These are phyloP conservation scores for Spilosoma lubricipeda DNA, from an alignment of 2,888 invertebrate species.

Conservation along the genomic window DNA sequence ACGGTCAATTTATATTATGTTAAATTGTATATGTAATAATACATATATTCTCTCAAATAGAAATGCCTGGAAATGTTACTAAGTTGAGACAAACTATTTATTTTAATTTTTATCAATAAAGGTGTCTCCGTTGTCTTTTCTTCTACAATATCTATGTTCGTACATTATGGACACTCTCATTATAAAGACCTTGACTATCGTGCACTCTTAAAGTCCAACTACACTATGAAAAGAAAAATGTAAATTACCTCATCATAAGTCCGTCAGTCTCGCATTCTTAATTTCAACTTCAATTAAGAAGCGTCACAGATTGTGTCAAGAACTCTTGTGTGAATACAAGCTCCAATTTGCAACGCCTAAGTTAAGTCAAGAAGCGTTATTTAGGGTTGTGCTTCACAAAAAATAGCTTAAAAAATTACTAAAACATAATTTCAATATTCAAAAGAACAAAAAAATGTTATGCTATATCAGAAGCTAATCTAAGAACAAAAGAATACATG, in stretches of 20 bases:
- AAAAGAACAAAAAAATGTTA: neutral
- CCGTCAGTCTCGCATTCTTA: slow-evolving; percentile 17
- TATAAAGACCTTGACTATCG: neutral
- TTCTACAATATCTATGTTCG: neutral
- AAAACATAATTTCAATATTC: neutral
- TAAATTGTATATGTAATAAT: too few species aligned
- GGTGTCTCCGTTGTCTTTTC: neutral
- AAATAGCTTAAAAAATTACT: neutral
- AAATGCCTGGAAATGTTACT: too few species aligned
- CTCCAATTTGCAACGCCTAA: slow-evolving; percentile 69
- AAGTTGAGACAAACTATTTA: too few species aligned
- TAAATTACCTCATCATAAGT: slow-evolving; percentile 3
- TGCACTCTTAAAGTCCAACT: neutral
- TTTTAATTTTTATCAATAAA: too few species aligned
- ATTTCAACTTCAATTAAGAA: slow-evolving; percentile 65
- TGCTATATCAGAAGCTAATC: neutral
- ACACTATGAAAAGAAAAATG: neutral
- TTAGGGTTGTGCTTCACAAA: slow-evolving; percentile 50
- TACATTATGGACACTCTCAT: neutral
- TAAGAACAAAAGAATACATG: neutral
- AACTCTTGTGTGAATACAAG: slow-evolving; percentile 58
- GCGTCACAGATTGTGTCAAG: slow-evolving; percentile 69
- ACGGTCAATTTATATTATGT: neutral
- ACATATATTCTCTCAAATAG: too few species aligned
- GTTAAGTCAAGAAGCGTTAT: slow-evolving; percentile 48